A percentile compares a stretch with the other conserved stretches of the same genome.
phyloP scores from a whole-genome alignment of 2,888 invertebrate species.

The Lasioglossum leucozonium region DNA sequence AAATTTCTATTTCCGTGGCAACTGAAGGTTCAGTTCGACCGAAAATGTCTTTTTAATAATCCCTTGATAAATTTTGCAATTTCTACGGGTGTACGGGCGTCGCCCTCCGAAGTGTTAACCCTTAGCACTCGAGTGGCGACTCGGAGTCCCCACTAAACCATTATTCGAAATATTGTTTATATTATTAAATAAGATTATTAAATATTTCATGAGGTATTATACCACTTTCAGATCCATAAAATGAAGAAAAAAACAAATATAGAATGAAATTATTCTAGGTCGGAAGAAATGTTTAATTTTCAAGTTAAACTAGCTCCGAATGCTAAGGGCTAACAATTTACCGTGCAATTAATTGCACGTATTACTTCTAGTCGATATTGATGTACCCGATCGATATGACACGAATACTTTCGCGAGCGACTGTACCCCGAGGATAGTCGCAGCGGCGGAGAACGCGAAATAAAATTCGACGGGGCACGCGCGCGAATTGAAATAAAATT shows the following conservation, averaged over 20 bases:
- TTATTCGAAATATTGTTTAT: too few relatives aligned
- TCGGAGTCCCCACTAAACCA: too few relatives aligned
- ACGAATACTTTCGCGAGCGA: background rate
- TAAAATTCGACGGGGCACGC: background rate
- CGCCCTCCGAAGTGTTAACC: background rate
- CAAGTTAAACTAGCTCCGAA: too few relatives aligned
- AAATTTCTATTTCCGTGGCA: too few relatives aligned
- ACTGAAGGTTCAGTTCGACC: too few relatives aligned
- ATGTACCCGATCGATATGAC: background rate
- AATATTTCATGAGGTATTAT: too few relatives aligned
- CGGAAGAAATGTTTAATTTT: too few relatives aligned
- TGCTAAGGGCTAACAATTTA: background rate
- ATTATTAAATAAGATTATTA: too few relatives aligned
- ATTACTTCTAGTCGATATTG: background rate
- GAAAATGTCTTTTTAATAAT: background rate
- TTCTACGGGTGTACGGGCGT: background rate
- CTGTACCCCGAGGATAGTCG: background rate
- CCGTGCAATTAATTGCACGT: background rate
- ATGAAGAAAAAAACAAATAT: too few relatives aligned
- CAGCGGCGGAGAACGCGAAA: background rate
- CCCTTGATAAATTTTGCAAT: background rate
- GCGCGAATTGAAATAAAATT: background rate
- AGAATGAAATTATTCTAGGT: too few relatives aligned
- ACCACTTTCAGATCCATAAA: too few relatives aligned
- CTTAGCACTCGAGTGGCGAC: too few relatives aligned